A percentile compares a stretch with the other conserved stretches of the same genome.
These are phyloP conservation scores for Gymnogyps californianus DNA, from an alignment of 2,113 vertebrate species.

Conservation along the genomic window DNA sequence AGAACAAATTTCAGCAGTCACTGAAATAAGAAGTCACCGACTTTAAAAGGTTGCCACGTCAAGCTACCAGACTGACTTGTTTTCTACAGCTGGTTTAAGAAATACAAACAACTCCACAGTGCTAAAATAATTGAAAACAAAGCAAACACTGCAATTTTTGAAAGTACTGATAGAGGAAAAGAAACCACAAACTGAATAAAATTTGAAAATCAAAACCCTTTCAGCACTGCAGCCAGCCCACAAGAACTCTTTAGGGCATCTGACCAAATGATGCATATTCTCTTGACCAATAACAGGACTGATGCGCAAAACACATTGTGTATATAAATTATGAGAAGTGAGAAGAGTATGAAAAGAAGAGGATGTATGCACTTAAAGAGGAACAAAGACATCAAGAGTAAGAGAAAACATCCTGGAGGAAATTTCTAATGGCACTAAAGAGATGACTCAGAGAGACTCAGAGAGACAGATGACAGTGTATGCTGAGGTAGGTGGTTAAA, in stretches of 20 bases:
- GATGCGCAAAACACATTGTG: not conserved
- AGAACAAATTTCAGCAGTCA: not conserved
- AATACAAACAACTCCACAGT: not conserved
- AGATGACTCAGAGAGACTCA: not conserved
- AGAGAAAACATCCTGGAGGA: not conserved
- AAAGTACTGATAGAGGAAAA: not conserved
- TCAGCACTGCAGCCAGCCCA: not conserved
- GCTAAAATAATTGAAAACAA: not conserved
- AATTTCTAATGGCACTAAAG: not conserved
- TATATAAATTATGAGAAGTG: not conserved
- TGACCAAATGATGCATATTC: conserved; percentile 5
- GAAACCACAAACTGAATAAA: not conserved
- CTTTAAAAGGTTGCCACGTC: not conserved
- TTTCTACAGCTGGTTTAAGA: not conserved
- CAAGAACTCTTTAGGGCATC: not conserved
- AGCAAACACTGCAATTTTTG: not conserved
- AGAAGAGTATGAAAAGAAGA: not conserved
- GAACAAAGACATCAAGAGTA: not conserved
- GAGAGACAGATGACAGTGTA: not conserved
- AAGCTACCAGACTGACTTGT: not conserved
- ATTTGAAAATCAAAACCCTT: not conserved
- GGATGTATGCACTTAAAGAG: not conserved
- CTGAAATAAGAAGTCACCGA: not conserved
- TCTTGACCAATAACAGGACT: not conserved
- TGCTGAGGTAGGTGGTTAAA: not conserved